These are phyloP conservation scores for Nematostella vectensis DNA, from an alignment of 92 coral and sea anemone species.

Conservation along the genomic window DNA sequence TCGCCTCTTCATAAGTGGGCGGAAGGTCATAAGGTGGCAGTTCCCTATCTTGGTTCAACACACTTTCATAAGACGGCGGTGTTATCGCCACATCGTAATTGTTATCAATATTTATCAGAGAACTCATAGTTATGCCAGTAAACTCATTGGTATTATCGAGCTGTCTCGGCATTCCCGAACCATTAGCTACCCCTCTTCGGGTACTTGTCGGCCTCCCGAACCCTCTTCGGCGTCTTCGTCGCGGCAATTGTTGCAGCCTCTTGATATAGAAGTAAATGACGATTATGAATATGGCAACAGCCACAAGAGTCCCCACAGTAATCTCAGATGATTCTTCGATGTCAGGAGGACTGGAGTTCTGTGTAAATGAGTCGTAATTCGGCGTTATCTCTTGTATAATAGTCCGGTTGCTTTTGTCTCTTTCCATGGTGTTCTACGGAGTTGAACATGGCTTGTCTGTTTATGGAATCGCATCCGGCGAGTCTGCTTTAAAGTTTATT, in stretches of 20 bases:
- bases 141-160: neutral
- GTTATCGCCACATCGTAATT: neutral
- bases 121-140: neutral
- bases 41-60: constrained; percentile 1
- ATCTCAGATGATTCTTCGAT: constrained; percentile 12
- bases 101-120: neutral
- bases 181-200: neutral
- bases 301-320: constrained; percentile 20
- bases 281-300: constrained; percentile 11
- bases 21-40: constrained; percentile 30
- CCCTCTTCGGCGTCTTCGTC: constrained; percentile 12
- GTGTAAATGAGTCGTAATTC: no score
- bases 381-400: no score
- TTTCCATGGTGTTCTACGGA: no score
- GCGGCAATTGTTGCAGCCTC: constrained; percentile 13
- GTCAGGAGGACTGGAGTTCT: no score
- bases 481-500: no score
- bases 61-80: constrained; percentile 25
- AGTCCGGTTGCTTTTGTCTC: no score
- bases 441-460: no score
- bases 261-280: constrained; percentile 12
- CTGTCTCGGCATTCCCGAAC: neutral
- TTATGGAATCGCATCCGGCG: no score
- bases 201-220: neutral
- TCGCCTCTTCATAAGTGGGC: constrained; percentile 27